Percentiles rank a stretch among this genome's conserved stretches.
Evolutionary conservation across 2,888 invertebrate genomes (phyloP).

Genomic region (Amiota minor): DNA sequence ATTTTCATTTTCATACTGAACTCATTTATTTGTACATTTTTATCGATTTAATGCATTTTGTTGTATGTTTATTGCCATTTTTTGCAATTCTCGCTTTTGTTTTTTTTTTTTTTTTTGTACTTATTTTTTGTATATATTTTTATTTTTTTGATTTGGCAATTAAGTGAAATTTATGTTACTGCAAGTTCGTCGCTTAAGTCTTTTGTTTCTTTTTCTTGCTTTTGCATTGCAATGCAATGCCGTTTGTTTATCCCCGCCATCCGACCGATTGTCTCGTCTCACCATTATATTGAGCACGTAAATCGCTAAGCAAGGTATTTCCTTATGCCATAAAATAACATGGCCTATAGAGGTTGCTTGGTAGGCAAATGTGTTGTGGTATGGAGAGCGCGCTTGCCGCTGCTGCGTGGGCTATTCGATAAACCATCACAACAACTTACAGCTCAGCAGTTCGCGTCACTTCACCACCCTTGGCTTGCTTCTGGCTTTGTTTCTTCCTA

Average conservation of each 20-base stretch:
- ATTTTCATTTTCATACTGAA: slow-evolving; percentile 37
- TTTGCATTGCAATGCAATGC: neutral
- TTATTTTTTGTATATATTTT: slow-evolving; percentile 44
- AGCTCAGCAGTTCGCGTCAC: neutral
- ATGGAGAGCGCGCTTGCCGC: slow-evolving; percentile 37
- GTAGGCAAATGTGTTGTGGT: neutral
- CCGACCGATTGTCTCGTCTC: too few species aligned
- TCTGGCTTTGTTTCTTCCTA: slow-evolving; percentile 22
- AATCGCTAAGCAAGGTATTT: slow-evolving; percentile 56
- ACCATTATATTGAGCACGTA: slow-evolving; percentile 48
- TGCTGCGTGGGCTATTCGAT: neutral
- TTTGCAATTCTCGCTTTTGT: slow-evolving; percentile 13
- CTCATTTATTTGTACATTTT: slow-evolving; percentile 58
- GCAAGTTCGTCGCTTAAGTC: slow-evolving; percentile 64
- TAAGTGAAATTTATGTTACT: slow-evolving; percentile 65
- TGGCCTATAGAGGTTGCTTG: slow-evolving; percentile 44
- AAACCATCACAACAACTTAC: neutral
- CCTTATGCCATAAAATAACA: slow-evolving; percentile 49
- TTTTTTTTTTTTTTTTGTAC: too few species aligned
- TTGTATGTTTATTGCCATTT: slow-evolving; percentile 28
- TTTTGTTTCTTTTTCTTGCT: slow-evolving; percentile 49
- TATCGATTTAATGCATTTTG: slow-evolving; percentile 60
- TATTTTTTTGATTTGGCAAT: slow-evolving; percentile 55
- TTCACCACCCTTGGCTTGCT: slow-evolving; percentile 31
- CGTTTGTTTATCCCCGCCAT: too few species aligned